Conservation (phyloP, 2,888 invertebrate species). For the Ellobium chinense region DNA sequence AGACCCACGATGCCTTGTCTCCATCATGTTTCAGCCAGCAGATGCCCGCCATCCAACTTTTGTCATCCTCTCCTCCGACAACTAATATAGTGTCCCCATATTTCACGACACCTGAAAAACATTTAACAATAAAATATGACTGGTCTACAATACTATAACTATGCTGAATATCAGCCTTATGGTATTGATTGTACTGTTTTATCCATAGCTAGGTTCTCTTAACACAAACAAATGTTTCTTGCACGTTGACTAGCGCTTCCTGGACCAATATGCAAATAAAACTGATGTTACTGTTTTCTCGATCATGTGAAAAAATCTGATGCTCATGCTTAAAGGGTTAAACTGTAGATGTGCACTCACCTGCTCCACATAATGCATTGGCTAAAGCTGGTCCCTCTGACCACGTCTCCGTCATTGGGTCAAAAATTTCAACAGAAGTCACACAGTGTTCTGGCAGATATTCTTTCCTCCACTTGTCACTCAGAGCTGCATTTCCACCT, state of each 20-base stretch:
- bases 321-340: not conserved
- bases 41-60: slow-evolving; percentile 77
- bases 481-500: slow-evolving; percentile 76
- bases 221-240: too few relatives aligned
- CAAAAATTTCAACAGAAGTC: slow-evolving; percentile 74
- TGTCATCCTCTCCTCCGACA: slow-evolving; percentile 77
- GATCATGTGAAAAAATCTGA: not conserved
- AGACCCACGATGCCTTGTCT: slow-evolving; percentile 60
- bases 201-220: too few relatives aligned
- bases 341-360: slow-evolving; percentile 53
- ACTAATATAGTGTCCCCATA: slow-evolving; percentile 74
- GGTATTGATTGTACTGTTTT: too few relatives aligned
- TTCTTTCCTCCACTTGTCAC: slow-evolving; percentile 76
- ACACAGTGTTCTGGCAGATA: slow-evolving; percentile 76
- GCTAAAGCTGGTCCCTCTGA: slow-evolving; percentile 74
- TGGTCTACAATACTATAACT: too few relatives aligned
- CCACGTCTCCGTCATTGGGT: slow-evolving; percentile 71
- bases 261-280: too few relatives aligned
- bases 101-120: slow-evolving; percentile 66
- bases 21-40: slow-evolving; percentile 70
- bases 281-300: not conserved
- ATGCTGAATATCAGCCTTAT: too few relatives aligned
- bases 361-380: slow-evolving; percentile 77
- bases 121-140: too few relatives aligned
- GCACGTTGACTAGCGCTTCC: too few relatives aligned